Conservation (phyloP, 2,797 vertebrate species). For the Platalea minor region DNA sequence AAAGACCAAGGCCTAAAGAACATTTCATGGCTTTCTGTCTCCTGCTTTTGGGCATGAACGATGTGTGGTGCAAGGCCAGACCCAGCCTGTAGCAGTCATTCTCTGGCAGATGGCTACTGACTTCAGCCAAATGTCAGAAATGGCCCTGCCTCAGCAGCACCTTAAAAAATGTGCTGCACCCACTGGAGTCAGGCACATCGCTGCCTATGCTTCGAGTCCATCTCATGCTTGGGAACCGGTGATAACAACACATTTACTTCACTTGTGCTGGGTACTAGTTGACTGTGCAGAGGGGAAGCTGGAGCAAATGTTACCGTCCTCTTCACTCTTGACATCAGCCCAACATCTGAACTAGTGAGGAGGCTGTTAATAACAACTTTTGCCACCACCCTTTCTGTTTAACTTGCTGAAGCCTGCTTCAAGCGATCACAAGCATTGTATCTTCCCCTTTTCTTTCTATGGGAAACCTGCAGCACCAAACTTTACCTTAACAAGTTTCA, state of each 20-base stretch:
- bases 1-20: background rate
- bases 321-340: background rate
- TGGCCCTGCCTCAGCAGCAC: background rate
- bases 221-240: background rate
- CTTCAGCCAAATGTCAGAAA: background rate
- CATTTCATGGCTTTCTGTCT: background rate
- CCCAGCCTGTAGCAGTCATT: background rate
- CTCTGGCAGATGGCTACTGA: background rate
- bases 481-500: background rate
- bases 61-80: background rate
- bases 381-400: background rate
- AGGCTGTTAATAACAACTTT: background rate
- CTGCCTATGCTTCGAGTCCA: background rate
- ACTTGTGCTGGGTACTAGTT: background rate
- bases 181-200: background rate
- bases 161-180: background rate
- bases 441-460: background rate
- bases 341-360: background rate
- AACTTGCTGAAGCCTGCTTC: background rate
- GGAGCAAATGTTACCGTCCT: background rate
- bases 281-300: background rate
- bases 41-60: background rate
- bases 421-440: background rate
- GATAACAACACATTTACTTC: background rate
- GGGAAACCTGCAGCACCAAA: background rate